Conservation (phyloP, 2,888 invertebrate species). For the Lasioglossum zephyrum region DNA sequence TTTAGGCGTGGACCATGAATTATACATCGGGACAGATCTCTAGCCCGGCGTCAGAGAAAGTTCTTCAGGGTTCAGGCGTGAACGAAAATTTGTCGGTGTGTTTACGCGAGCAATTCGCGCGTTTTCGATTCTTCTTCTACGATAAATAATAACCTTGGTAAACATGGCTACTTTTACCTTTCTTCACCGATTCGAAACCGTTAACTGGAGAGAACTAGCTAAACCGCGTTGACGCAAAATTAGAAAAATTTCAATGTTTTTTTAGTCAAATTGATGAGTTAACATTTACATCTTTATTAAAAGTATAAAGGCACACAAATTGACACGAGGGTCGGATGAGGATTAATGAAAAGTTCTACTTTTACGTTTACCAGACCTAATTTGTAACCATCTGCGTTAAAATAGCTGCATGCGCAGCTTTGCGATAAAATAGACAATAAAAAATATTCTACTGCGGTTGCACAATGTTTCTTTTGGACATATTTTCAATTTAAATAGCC, state of each 20-base stretch:
- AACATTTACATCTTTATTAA: too few relatives aligned
- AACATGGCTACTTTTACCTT: neutral
- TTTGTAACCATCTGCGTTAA: too few relatives aligned
- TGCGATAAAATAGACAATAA: neutral
- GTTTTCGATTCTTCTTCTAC: neutral
- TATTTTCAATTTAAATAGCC: neutral
- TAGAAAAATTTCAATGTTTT: too few relatives aligned
- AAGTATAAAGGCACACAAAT: too few relatives aligned
- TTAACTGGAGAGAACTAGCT: neutral
- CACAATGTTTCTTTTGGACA: neutral
- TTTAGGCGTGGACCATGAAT: constrained; percentile 79
- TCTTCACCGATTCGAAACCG: neutral
- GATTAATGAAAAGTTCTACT: neutral
- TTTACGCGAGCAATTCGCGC: constrained; percentile 23
- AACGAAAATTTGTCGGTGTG: constrained; percentile 25
- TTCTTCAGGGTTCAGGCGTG: constrained; percentile 60
- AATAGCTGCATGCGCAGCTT: too few relatives aligned
- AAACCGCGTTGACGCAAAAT: too few relatives aligned
- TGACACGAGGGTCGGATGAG: too few relatives aligned
- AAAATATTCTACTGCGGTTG: neutral
- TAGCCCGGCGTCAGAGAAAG: constrained; percentile 77
- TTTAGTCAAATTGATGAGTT: too few relatives aligned
- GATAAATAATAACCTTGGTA: constrained; percentile 7
- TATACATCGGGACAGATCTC: constrained; percentile 78
- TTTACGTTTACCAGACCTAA: too few relatives aligned